A percentile compares a stretch with the other conserved stretches of the same genome.
Evolutionary conservation across 2,797 vertebrate species (phyloP).

Genomic region (Microctenopoma lineatum): DNA sequence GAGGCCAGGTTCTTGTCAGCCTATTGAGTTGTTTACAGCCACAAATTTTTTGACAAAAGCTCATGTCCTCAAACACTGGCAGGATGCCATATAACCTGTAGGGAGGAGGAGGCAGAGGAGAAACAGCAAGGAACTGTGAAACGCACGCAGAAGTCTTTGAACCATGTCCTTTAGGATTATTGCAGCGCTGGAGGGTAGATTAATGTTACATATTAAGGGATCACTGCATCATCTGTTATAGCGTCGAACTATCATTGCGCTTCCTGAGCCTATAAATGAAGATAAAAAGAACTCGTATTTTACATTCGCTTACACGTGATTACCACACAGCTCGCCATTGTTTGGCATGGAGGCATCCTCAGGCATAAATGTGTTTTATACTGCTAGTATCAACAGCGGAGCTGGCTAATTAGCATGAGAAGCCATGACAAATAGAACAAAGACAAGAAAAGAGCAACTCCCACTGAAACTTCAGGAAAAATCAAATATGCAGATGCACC

Average conservation of each 20-base stretch:
- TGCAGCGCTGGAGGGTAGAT: neutral
- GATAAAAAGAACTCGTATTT: conserved; percentile 42
- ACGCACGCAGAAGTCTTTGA: conserved; percentile 10
- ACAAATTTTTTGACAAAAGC: conserved; percentile 59
- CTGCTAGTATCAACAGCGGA: conserved; percentile 29
- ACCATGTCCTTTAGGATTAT: conserved; percentile 5
- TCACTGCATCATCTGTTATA: neutral
- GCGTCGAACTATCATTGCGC: neutral
- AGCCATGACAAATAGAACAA: conserved; percentile 38
- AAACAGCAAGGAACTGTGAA: conserved; percentile 9
- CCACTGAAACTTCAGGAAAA: conserved; percentile 49
- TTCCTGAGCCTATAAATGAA: conserved; percentile 8
- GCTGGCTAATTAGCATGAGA: conserved; percentile 55
- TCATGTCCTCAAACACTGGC: conserved; percentile 49
- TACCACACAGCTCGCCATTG: conserved; percentile 19
- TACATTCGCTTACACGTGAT: conserved; percentile 43
- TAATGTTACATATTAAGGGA: conserved; percentile 8
- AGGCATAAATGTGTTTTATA: conserved; percentile 34
- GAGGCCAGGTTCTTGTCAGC: conserved; percentile 60
- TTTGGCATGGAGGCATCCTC: conserved; percentile 24
- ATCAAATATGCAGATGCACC: conserved; percentile 35
- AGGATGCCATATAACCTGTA: conserved; percentile 51
- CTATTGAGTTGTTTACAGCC: conserved; percentile 73
- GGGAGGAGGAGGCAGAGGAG: conserved; percentile 13
- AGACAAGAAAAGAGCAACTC: conserved; percentile 31